Conservation (phyloP, 2,797 vertebrate species). For the Trachops cirrhosus region DNA sequence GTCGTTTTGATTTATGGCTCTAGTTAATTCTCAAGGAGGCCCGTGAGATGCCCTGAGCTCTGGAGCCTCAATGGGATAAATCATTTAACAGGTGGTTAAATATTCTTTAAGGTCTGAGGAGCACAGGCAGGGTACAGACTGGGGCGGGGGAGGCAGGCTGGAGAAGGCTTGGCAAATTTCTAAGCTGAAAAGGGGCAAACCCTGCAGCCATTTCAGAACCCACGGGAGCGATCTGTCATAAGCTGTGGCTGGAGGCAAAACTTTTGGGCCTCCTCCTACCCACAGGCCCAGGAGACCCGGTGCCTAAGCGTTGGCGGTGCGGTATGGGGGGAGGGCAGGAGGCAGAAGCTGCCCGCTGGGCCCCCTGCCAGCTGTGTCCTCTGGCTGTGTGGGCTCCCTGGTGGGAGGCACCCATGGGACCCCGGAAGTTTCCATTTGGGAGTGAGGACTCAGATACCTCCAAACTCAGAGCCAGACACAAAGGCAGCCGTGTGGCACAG, state of each 20-base stretch:
- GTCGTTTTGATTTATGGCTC: conserved; percentile 86
- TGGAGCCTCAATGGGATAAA: conserved; percentile 80
- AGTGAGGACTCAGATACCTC: background rate
- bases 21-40: conserved; percentile 83
- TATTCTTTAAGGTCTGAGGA: conserved; percentile 79
- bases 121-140: conserved; percentile 42
- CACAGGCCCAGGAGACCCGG: background rate
- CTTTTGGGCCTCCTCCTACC: background rate
- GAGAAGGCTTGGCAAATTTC: background rate
- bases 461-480: background rate
- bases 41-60: conserved; percentile 75
- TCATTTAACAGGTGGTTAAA: conserved; percentile 85
- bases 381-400: background rate
- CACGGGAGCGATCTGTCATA: background rate
- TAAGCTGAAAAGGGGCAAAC: background rate
- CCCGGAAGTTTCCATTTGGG: background rate
- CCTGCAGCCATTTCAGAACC: background rate
- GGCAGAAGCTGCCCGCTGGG: background rate
- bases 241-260: background rate
- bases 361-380: background rate
- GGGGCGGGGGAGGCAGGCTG: background rate
- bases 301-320: fast-evolving
- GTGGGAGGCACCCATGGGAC: background rate
- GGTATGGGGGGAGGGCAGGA: background rate
- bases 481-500: fast-evolving